Conservation (phyloP, 1,140 invertebrate genomes). For the Palaemon carinicauda region DNA sequence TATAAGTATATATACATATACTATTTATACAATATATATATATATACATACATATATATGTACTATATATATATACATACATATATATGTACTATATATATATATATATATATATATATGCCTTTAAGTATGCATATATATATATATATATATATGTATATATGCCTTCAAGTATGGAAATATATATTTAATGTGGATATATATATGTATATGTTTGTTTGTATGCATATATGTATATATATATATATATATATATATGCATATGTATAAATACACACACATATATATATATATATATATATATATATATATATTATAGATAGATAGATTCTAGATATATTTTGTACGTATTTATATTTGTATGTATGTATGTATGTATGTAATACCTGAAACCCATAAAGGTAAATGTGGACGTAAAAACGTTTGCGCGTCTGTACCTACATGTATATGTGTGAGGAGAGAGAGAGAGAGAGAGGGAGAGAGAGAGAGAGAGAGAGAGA, state of each 20-base stretch:
- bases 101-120: background rate
- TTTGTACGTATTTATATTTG: no score
- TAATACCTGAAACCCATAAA: no score
- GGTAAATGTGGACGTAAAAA: no score
- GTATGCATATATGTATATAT: background rate
- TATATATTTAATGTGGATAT: background rate
- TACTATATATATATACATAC: background rate
- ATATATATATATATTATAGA: background rate
- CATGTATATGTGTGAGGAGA: no score
- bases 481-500: no score
- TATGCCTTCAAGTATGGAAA: no score
- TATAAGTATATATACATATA: background rate
- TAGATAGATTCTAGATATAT: no score
- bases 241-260: background rate
- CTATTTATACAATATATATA: background rate
- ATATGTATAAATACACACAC: background rate
- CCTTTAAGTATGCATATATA: background rate
- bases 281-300: background rate
- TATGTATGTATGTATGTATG: no score
- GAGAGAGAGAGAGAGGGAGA: no score
- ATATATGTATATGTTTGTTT: background rate
- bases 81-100: constrained; percentile 1
- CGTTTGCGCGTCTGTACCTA: no score
- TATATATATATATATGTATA: background rate
- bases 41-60: background rate